Evolutionary conservation across 2,113 vertebrate genomes (phyloP), one percentile per base, ranked within the genome.

Genomic region (Nibea albiflora): DNA sequence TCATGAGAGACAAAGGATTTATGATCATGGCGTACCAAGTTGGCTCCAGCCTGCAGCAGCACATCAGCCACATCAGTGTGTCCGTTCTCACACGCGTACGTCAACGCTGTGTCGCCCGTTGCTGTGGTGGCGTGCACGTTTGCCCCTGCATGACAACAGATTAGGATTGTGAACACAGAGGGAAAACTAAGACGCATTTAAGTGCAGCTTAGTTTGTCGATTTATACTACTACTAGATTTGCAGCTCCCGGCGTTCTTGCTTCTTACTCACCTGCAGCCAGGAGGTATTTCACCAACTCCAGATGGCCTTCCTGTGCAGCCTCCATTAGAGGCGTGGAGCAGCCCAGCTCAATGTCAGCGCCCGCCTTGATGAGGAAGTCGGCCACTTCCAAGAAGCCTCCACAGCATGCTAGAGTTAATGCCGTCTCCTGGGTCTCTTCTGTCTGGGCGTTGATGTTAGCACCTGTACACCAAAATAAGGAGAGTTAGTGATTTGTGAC

Each of bases 371-470:
- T 99, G 47, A 99, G 96, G 89, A 99, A 99, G 91, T 99, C 98
- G 2, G 98, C 97, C 14, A 99, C 98, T 95, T 99, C 98, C 86
- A 98, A 95, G 94, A 99, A 99, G 47, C 98, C 98, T 83, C 98
- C 98, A 75, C 98, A 99, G 91, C 98, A 99, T 2, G 98, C 98
- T 87, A 99, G 94, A 12, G 98, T 99, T 79, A 99, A 94, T 54
- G 98, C 98, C 0, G 98, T 99, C 89, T 99, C 98, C 90, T 99
- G 98, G 0, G 98, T 99, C 93, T 99, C 98, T 90, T 99, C 98
- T 35, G 98, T 99, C 94, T 99, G 98, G 28, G 98, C 98, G 73
- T 99, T 99, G 90, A 99, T 99, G 91, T 99, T 99, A 80, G 98
- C 98, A 94, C 98, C 98, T 99, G 83, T 11, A 83, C 11, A n/a